Evolutionary conservation across 2,113 vertebrate species (phyloP).

Genomic region (Eira barbara): DNA sequence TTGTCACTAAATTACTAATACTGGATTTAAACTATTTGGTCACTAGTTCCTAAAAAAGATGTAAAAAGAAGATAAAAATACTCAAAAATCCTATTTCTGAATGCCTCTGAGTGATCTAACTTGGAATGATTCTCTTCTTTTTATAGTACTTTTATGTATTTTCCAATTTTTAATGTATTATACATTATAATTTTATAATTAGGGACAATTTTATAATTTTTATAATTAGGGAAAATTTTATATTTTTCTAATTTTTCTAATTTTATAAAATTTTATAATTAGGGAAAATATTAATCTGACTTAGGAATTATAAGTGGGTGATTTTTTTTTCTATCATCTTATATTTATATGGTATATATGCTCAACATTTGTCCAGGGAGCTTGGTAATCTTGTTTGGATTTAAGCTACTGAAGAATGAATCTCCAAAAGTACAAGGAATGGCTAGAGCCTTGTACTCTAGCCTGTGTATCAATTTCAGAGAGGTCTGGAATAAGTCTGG

Average conservation of each 20-base stretch:
- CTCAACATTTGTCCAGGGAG: background rate
- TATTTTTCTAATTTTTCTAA: background rate
- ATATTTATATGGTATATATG: background rate
- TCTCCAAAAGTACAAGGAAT: background rate
- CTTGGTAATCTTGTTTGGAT: background rate
- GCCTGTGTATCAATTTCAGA: background rate
- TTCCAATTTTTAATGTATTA: background rate
- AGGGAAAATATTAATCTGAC: background rate
- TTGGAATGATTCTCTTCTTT: background rate
- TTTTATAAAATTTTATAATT: background rate
- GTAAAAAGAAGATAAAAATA: background rate
- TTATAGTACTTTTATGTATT: background rate
- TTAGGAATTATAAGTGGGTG: background rate
- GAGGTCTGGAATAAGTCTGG: background rate
- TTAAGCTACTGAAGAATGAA: background rate
- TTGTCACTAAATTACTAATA: constrained; percentile 12
- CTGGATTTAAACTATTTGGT: background rate
- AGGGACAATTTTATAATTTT: background rate
- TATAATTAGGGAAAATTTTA: background rate
- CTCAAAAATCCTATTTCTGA: background rate
- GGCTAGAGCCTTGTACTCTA: background rate
- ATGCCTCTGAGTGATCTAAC: background rate
- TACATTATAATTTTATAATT: background rate
- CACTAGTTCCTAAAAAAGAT: background rate
- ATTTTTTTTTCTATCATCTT: background rate